Conservation (phyloP, 2,888 invertebrate species). For the Agonopterix heracliana region DNA sequence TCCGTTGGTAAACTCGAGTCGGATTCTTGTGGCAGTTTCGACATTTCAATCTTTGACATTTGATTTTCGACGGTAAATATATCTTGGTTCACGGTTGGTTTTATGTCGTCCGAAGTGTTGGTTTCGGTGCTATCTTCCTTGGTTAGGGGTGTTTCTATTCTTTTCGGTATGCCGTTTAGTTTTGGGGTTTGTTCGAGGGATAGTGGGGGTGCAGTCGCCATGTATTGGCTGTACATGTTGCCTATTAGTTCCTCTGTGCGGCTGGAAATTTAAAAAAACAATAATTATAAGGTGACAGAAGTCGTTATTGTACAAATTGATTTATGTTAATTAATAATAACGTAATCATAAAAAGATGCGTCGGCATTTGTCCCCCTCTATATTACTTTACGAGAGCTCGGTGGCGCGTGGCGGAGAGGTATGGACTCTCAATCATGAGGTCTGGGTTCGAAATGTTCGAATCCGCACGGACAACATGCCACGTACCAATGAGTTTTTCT, state of each 20-base stretch:
- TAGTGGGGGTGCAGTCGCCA: slow-evolving; percentile 61
- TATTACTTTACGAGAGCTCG: too few species aligned
- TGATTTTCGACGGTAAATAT: slow-evolving; percentile 59
- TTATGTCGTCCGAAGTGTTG: slow-evolving; percentile 59
- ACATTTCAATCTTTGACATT: slow-evolving; percentile 47
- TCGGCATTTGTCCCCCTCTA: too few species aligned
- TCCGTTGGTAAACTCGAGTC: slow-evolving; percentile 4
- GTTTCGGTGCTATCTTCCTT: slow-evolving; percentile 62
- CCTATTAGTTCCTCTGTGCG: slow-evolving; percentile 79
- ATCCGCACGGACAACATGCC: too few species aligned
- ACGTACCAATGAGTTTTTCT: too few species aligned
- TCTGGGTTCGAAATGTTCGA: too few species aligned
- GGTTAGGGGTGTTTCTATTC: slow-evolving; percentile 37
- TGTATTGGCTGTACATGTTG: slow-evolving; percentile 70
- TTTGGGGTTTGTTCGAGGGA: slow-evolving; percentile 47
- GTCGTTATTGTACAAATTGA: too few species aligned
- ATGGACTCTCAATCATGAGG: too few species aligned
- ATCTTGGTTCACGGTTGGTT: slow-evolving; percentile 38
- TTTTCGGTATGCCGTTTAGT: slow-evolving; percentile 40
- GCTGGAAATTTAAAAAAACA: slow-evolving; percentile 37
- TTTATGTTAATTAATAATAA: too few species aligned
- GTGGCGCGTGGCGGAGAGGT: too few species aligned
- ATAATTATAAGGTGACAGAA: background rate
- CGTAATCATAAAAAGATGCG: too few species aligned
- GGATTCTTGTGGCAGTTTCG: slow-evolving; percentile 29